Evolutionary conservation across 2,888 invertebrate genomes (phyloP), one percentile per base, ranked within the genome.

Genomic region (Dryobotodes eremita): DNA sequence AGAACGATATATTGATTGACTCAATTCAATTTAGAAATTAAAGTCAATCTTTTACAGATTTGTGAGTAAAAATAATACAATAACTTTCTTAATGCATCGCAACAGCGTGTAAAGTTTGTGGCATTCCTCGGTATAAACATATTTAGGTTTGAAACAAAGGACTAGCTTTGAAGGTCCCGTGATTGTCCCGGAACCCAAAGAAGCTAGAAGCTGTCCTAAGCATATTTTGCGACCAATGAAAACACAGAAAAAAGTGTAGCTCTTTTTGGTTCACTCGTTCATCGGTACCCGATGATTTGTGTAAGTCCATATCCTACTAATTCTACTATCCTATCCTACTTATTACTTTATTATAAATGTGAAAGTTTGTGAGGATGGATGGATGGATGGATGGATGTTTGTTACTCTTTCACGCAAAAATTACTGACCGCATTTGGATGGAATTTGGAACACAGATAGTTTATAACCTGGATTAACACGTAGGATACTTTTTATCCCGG

Each of bases 1-100:
- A 6, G 17, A 53, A 42, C 59, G 8, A 20, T 46, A 66, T 15
- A 65, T 65, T 61, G 82, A 81, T 71, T 81, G n/a, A 64, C 42
- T 66, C 65, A 26, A 68, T 78, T 82, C 61, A 20, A 78, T 62
- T 76, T 46, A 46, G 42, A 71, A 23, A 46, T 76, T 64, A 55
- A 55, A 78, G 68, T 64, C 71, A 83, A 82, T 79, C 23, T 64
- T 82, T 66, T 68, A 74, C 64, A 71, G 71, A 82, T 68, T 74
- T 75, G 11, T 66, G 7, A 70, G 79, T 46, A 69, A 72, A 48
- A 71, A 57, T 79, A 66, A 57, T 77, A 50, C 23, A 48, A 48
- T 62, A 61, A 20, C 31, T 13, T 72, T 72, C 10, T 0, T 36
- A 20, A 59, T 48, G 20, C 31, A 31, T 57, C 8, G 3, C 2